These are phyloP conservation scores for Tachycineta bicolor DNA, from an alignment of 2,113 vertebrate genomes.

Conservation along the genomic window DNA sequence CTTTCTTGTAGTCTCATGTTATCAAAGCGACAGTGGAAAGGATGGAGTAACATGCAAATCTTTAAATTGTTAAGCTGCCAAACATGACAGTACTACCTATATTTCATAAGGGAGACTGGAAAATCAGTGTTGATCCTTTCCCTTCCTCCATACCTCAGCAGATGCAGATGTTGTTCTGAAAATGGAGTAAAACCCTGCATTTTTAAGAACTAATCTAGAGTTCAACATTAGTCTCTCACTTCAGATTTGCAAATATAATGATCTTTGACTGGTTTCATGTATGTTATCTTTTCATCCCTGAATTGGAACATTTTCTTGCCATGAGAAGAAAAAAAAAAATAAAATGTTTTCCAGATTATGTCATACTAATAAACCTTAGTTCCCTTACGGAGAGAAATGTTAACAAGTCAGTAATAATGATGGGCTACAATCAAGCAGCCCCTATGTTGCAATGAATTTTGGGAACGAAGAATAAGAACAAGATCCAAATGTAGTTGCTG, in stretches of 20 bases:
- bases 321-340: slow-evolving; percentile 18
- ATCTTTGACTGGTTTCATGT: slow-evolving; percentile 44
- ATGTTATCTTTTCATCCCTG: slow-evolving; percentile 46
- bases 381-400: neutral
- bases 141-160: slow-evolving; percentile 18
- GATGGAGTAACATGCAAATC: slow-evolving; percentile 50
- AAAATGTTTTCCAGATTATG: slow-evolving; percentile 41
- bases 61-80: slow-evolving; percentile 51
- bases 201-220: neutral
- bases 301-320: slow-evolving; percentile 24
- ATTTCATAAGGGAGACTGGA: slow-evolving; percentile 68
- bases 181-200: neutral
- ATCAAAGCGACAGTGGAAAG: slow-evolving; percentile 62
- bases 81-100: slow-evolving; percentile 61
- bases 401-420: slow-evolving; percentile 14
- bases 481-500: neutral
- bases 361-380: slow-evolving; percentile 46
- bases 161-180: slow-evolving; percentile 58
- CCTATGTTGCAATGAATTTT: neutral
- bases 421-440: neutral
- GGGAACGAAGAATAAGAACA: neutral
- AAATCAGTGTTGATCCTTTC: slow-evolving; percentile 47
- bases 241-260: slow-evolving; percentile 38
- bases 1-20: slow-evolving; percentile 41
- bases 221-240: slow-evolving; percentile 26